Evolutionary conservation across 2,113 vertebrate genomes (phyloP), one percentile per base, ranked within the genome.

Genomic region (Pangasianodon hypophthalmus): DNA sequence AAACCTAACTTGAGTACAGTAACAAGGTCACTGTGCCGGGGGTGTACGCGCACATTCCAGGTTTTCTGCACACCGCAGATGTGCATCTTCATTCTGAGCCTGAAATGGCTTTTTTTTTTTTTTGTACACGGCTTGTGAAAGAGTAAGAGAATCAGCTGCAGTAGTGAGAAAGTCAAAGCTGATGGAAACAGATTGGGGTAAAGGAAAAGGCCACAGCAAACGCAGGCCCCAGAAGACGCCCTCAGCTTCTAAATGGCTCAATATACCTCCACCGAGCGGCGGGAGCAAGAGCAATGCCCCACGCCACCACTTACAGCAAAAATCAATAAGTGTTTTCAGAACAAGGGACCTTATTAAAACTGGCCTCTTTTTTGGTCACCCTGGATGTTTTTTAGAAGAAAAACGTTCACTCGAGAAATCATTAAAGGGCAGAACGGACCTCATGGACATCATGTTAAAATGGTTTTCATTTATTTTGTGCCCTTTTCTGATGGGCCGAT

Each of bases 311-410:
- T 93, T 94, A 93, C 89, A 91, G 93, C 85, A 89, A 90, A 96
- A 96, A 96, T 96, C 95, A 96, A 96, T 96, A 96, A 90, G 93
- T 94, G 94, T 91, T 96, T 96, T 94, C 93, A 95, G 95, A 96
- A 96, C 94, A 94, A 95, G 94, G 93, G 87, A 92, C 92, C 93
- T 95, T 95, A 95, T 96, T 96, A 95, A 96, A 94, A 95, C 91
- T 48, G 89, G 89, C 91, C 90, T 91, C 92, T 93, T 94, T 92
- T 92, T 91, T 73, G 92, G 93, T 94, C 77, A 94, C 90, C 91
- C 88, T 81, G 93, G 91, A 86, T 93, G 93, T 94, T 94, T 90
- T 37, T 88, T 46, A 62, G 82, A 84, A 93, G 92, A 94, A 95
- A 95, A 94, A 95, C 91, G 83, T 87, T 94, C 91, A 87, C 91